Conservation (phyloP, 2,113 vertebrate genomes). For the Cyprinus carpio region DNA sequence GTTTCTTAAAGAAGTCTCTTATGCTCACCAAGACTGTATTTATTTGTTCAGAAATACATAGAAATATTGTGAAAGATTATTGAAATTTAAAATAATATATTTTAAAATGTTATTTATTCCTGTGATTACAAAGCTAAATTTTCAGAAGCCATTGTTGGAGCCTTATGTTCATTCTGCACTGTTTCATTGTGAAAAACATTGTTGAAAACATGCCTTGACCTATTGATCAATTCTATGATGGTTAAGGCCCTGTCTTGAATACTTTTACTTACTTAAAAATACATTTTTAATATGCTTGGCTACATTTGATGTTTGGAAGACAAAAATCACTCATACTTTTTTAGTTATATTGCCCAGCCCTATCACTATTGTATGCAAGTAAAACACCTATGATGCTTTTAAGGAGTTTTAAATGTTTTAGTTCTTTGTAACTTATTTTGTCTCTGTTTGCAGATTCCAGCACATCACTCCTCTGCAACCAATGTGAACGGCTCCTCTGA, state of each 20-base stretch:
- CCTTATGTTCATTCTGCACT: neutral
- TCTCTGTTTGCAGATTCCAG: constrained; percentile 47
- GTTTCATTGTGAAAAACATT: neutral
- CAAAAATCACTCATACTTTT: neutral
- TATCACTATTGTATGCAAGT: too few species aligned
- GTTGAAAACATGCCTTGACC: too few species aligned
- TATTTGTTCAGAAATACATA: too few species aligned
- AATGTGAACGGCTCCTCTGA: constrained; percentile 79
- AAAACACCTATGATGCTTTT: neutral
- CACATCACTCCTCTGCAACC: constrained; percentile 78
- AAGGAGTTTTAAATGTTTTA: neutral
- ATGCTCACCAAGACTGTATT: too few species aligned
- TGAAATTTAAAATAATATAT: too few species aligned
- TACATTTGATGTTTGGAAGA: neutral
- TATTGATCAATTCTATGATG: neutral
- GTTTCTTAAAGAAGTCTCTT: too few species aligned
- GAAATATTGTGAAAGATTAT: too few species aligned
- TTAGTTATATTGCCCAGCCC: neutral
- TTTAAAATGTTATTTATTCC: too few species aligned
- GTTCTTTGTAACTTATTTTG: neutral
- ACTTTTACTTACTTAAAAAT: neutral
- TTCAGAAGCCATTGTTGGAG: too few species aligned
- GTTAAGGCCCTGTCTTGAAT: too few species aligned
- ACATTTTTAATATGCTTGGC: neutral
- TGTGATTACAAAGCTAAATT: too few species aligned